Evolutionary conservation across 2,888 invertebrate genomes (phyloP), one percentile per base, ranked within the genome.

Genomic region (Cephus pulcher): DNA sequence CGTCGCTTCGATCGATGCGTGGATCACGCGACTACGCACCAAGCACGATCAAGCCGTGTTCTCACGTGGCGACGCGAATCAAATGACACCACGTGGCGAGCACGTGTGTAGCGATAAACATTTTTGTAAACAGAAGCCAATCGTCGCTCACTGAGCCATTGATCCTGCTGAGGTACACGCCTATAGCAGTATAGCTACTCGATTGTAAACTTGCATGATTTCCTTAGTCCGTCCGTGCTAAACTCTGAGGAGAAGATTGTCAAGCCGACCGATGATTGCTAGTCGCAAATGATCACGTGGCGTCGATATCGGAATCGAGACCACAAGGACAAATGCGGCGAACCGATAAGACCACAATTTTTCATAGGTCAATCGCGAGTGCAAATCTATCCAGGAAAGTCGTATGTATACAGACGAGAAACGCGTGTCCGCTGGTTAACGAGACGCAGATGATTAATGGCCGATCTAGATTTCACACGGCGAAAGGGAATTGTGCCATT

Each of bases 31-130:
- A 40, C 15, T 40, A 15, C 40, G 40, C 40, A 9, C 4, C 1
- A 9, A 2, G 56, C 2, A 9, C 56, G 56, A 23, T 23, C 56
- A 1, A 23, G 56, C 23, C 56, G 56, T 15, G 56, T 56, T 56
- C 23, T 23, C 56, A 23, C 23, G 56, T 56, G 56, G 23, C 23
- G 23, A 56, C 80, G 82, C 79, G 86, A 88, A 85, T 87, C 84
- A 82, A 85, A 86, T 80, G 82, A 83, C 81, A 80, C 84, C 86
- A 88, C 87, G 85, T 88, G 86, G 82, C 77, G 73, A 80, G 82
- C 86, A 87, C 85, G 85, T 88, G 87, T 88, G 84, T 84, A 23
- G 56, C 56, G 79, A 80, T 23, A 23, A 56, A 56, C 23, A 23
- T 56, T 56, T 56, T 56, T 56, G 23, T 56, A 23, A 23, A 56